Base-by-base conservation (phyloP, 2,888 invertebrate genomes). In the Diadegma fenestrale region DNA sequence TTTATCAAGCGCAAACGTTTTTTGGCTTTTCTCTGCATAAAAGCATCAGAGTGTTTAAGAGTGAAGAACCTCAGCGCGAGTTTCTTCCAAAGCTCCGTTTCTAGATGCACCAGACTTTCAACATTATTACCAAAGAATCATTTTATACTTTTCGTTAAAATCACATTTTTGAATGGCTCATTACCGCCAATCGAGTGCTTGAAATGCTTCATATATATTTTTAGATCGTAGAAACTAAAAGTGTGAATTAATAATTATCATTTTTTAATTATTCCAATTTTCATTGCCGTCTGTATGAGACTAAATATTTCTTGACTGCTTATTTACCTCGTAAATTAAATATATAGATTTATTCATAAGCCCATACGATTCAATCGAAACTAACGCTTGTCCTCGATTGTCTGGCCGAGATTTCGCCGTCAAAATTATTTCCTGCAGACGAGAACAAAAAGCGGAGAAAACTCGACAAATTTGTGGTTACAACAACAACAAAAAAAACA, bases 51-150 rank as follows among this genome's bases (percentile, higher is more conserved):
- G 58, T 58, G 37, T 51, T 19, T 71, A 33, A n/a, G 19, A 45
- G n/a, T 19, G 48, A 48, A 48, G 33, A 71, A 51, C 33, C 43
- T 68, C 37, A 14, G 37, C 68, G 43, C 68, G 58, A 26, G 58
- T 58, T 58, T 58, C 58, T 58, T 58, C 58, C 58, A 58, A 66
- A 61, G 73, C 33, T 75, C 63, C 45, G 63, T 45, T 22, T 61
- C 19, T 45, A n/a, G 43, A 75, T 75, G 63, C 30, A 75, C 17
- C 58, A 12, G 58, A 63, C 63, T 0, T 76, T 19, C 22, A 76
- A 66, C 26, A n/a, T 73, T 12, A 73, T 73, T 37, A 71, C 75
- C 75, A 61, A 75, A 75, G 63, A 63, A 61, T 61, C 22, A 61
- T 73, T 61, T 61, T 73, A n/a, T 73, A 63, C 19, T 45, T 72